Evolutionary conservation across 2,888 invertebrate species (phyloP), one percentile per base, ranked within the genome.

Genomic region (Ptycholaimellus sp.): DNA sequence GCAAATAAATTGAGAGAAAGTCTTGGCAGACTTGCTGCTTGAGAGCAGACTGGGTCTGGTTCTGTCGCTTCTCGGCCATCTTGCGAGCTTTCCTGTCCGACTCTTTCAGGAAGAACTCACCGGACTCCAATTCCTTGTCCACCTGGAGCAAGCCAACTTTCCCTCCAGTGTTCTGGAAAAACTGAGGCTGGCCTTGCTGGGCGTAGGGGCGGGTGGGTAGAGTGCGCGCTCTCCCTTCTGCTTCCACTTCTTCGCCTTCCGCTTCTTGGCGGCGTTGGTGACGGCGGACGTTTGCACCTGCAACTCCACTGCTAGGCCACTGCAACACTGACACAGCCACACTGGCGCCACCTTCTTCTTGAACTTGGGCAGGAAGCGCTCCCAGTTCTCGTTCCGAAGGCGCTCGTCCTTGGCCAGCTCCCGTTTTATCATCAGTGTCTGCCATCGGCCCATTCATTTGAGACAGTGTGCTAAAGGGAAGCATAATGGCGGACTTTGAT

Each of bases 181-280:
- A n/a, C n/a, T n/a, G n/a, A n/a, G n/a, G n/a, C n/a, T n/a, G n/a
- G n/a, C 68, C 63, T 93, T 93, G 61, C 85, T 82, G 56, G 83
- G 80, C 13, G 71, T 69, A 57, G 79, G 87, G 3, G 80, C 70
- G 2, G 93, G 93, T 39, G 96, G 93, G 70, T 93, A 96, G 18
- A 93, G 93, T 42, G 90, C 93, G 58, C 93, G 96, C 9, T 74
- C 73, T 58, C 80, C 80, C 68, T 90, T 90, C n/a, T 69, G 66
- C 49, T 72, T 74, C 62, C 79, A 82, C 49, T 74, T 74, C 57
- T 43, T 39, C 19, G 43, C 44, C 46, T 50, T 49, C 46, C 52
- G 51, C 43, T 54, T 53, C 44, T 57, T 55, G 16, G 49, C 49
- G 13, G 47, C 47, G 14, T 47, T 47, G 13, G 53, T 48, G 6